Evolutionary conservation across 1,140 invertebrate species (phyloP).

Genomic region (Polypedilum pembai): DNA sequence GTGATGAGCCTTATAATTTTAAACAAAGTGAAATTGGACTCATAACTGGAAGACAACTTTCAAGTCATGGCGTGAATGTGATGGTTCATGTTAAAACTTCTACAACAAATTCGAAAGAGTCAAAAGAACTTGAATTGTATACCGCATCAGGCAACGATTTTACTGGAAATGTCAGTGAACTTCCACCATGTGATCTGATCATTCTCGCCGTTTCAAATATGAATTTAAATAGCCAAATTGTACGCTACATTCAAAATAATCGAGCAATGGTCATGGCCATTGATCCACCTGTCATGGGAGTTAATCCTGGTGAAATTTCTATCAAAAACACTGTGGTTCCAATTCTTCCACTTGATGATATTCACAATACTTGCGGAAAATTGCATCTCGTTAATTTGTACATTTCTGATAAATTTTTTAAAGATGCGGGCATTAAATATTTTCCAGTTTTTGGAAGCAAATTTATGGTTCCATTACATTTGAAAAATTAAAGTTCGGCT

Average conservation of each 20-base stretch:
- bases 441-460: slow-evolving; percentile 81
- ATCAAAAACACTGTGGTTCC: slow-evolving; percentile 70
- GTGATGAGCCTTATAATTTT: slow-evolving; percentile 42
- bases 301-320: slow-evolving; percentile 48
- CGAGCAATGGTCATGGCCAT: slow-evolving; percentile 68
- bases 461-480: slow-evolving; percentile 77
- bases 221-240: slow-evolving; percentile 47
- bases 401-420: slow-evolving; percentile 68
- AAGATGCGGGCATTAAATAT: slow-evolving; percentile 69
- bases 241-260: slow-evolving; percentile 7
- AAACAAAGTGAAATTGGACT: slow-evolving; percentile 60
- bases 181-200: slow-evolving; percentile 42
- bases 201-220: slow-evolving; percentile 53
- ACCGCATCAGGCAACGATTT: slow-evolving; percentile 40
- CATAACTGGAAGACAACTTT: slow-evolving; percentile 69
- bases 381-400: slow-evolving; percentile 81
- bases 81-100: slow-evolving; percentile 56
- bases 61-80: slow-evolving; percentile 71
- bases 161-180: slow-evolving; percentile 39
- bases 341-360: slow-evolving; percentile 58
- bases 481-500: slow-evolving; percentile 41
- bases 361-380: slow-evolving; percentile 62
- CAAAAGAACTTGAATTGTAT: slow-evolving; percentile 40
- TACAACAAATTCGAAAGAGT: slow-evolving; percentile 36
- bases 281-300: slow-evolving; percentile 66